These are phyloP conservation scores for Acanthiza pusilla DNA, from an alignment of 2,797 vertebrate genomes.

Conservation along the genomic window DNA sequence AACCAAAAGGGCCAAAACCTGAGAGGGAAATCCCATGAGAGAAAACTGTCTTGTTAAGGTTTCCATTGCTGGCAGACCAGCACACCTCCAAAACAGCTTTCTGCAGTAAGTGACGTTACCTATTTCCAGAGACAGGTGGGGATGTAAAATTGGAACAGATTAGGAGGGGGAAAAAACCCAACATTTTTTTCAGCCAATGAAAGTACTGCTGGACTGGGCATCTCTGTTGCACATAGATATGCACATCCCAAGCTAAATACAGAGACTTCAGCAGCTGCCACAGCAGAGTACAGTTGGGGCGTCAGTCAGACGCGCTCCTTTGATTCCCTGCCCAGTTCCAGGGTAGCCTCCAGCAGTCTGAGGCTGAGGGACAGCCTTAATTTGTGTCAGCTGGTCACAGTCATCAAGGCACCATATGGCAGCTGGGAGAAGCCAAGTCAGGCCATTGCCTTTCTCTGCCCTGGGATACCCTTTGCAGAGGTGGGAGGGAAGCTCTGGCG, in stretches of 20 bases:
- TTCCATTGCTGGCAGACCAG: not conserved
- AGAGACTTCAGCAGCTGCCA: not conserved
- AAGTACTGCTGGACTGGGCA: not conserved
- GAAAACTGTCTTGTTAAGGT: not conserved
- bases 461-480: not conserved
- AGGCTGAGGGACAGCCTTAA: not conserved
- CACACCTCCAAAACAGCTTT: not conserved
- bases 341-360: not conserved
- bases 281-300: accelerated
- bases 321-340: slow-evolving; percentile 32
- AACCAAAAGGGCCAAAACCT: not conserved
- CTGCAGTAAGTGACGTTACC: not conserved
- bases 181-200: not conserved
- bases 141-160: not conserved
- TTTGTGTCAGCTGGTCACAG: slow-evolving; percentile 39
- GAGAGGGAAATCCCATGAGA: not conserved
- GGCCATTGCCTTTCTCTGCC: not conserved
- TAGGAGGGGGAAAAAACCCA: accelerated
- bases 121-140: not conserved
- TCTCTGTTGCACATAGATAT: not conserved
- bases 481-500: not conserved
- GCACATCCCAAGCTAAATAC: not conserved
- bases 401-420: not conserved
- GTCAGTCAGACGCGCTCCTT: accelerated
- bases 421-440: slow-evolving; percentile 10